Base-by-base conservation (phyloP, 2,797 vertebrate species). In the Paguma larvata region DNA sequence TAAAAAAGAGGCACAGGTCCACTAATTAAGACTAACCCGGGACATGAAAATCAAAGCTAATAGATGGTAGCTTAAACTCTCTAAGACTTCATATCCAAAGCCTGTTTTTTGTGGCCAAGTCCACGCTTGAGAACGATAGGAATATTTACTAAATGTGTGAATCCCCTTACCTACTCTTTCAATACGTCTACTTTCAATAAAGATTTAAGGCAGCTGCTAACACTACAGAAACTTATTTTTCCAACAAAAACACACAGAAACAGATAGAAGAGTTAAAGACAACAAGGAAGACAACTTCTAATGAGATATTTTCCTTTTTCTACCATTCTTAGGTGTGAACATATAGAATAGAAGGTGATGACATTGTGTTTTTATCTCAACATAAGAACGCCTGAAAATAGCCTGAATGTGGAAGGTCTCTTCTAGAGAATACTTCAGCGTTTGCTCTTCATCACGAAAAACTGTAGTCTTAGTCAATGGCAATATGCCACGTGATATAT, bases 311-410 rank as follows among this genome's bases (percentile, higher is more conserved):
- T 30, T 25, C 30, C 27, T 53, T 41, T 68, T 84, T 53, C 19
- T 13, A 30, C 8, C 38, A 23, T 56, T 80, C 41, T 21, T 12
- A 12, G 27, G n/a, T 82, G 2, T n/a, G 87, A 77, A 94, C 23
- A 34, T 6, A 30, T 27, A 56, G n/a, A 95, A 34, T 19, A 72
- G 78, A 94, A 91, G 38, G 84, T 25, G 44, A 44, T n/a, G 46
- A 44, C 25, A 30, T 53, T 87, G 34, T 16, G 34, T 30, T 48
- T 44, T 86, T 92, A 38, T 87, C 34, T 59, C 67, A 88, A 73
- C 41, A 41, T 34, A 68, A 83, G 83, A 51, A 59, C 84, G 96
- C 86, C 95, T 95, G 73, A 92, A 53, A 93, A 95, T 10, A 79
- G 62, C 21, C 77, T 83, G 59, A 88, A 34, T 80, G 23, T 88